phyloP scores from a whole-genome alignment of 2,797 vertebrate genomes.

The Danio albolineatus region DNA sequence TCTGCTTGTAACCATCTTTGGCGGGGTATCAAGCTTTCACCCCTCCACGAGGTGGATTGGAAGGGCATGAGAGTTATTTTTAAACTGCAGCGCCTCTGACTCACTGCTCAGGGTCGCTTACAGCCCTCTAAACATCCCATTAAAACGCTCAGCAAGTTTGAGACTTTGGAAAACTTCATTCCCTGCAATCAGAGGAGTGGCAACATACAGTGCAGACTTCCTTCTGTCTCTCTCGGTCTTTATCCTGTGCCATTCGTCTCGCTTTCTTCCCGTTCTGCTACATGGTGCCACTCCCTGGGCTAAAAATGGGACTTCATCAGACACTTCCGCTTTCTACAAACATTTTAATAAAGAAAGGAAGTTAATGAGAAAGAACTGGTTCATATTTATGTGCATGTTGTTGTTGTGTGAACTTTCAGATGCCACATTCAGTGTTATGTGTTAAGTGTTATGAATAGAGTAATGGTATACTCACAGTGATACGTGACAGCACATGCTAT shows the following conservation, averaged over 20 bases:
- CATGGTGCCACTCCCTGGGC: conserved; percentile 38
- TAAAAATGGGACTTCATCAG: conserved; percentile 7
- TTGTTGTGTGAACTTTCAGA: conserved; percentile 11
- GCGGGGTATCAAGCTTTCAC: conserved; percentile 74
- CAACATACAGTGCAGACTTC: conserved; percentile 29
- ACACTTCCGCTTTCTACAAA: not conserved
- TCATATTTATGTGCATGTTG: not conserved
- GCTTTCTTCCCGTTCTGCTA: conserved; percentile 23
- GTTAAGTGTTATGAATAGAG: conserved; percentile 49
- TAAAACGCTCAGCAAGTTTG: conserved; percentile 34
- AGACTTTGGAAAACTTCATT: conserved; percentile 30
- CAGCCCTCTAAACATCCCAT: conserved; percentile 29
- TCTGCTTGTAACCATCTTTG: conserved; percentile 79
- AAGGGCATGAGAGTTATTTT: conserved; percentile 68
- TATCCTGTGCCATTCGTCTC: conserved; percentile 11
- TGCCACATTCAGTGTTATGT: conserved; percentile 45
- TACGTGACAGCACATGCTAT: conserved; percentile 19
- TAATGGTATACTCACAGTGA: conserved; percentile 15
- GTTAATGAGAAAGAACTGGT: not conserved
- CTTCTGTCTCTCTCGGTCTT: conserved; percentile 37
- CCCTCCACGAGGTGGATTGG: conserved; percentile 55
- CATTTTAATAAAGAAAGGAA: not conserved
- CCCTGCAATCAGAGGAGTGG: conserved; percentile 15
- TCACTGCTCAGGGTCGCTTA: conserved; percentile 33
- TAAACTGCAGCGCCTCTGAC: conserved; percentile 70